Evolutionary conservation across 2,113 vertebrate genomes (phyloP).

Genomic region (Oreotragus oreotragus): DNA sequence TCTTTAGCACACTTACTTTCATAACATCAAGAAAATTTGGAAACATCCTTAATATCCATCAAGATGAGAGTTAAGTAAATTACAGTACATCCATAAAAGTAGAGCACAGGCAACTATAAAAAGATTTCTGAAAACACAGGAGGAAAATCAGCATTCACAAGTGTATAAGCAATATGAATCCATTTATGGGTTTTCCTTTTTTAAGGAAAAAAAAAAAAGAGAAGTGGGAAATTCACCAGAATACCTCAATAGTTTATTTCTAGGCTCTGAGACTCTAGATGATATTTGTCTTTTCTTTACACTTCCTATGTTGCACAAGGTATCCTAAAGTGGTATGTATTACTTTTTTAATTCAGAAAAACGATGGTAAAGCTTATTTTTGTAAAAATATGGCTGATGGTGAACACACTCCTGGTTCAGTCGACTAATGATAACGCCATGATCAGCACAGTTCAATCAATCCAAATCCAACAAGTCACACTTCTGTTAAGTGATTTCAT

Average conservation of each 20-base stretch:
- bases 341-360: not conserved
- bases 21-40: slow-evolving; percentile 13
- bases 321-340: not conserved
- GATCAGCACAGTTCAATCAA: not conserved
- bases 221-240: not conserved
- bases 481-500: not conserved
- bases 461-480: not conserved
- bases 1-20: not conserved
- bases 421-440: not conserved
- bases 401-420: not conserved
- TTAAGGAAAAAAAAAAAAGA: not conserved
- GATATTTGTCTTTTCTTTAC: not conserved
- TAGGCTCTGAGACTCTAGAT: not conserved
- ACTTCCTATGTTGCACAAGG: not conserved
- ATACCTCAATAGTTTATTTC: not conserved
- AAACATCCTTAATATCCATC: slow-evolving; percentile 32
- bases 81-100: not conserved
- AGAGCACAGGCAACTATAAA: not conserved
- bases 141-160: not conserved
- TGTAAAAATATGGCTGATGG: not conserved
- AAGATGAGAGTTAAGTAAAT: slow-evolving; percentile 36
- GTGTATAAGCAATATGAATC: not conserved
- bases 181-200: not conserved
- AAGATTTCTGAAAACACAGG: not conserved
- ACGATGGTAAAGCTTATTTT: not conserved